Conservation (phyloP, 2,113 vertebrate species). For the Solea senegalensis region DNA sequence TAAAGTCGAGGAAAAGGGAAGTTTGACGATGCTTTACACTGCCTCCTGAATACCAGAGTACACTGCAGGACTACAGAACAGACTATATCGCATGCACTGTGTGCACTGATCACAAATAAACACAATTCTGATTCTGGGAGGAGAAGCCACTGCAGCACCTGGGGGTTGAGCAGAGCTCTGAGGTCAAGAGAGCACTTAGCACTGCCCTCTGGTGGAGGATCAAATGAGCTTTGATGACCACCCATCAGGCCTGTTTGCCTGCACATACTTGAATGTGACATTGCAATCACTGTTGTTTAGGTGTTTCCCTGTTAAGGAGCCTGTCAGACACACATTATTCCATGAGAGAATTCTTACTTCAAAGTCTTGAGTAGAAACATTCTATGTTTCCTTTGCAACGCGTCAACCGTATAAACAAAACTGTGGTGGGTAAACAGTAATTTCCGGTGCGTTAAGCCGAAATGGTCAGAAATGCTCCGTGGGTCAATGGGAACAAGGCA, state of each 20-base stretch:
- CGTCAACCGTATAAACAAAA: conserved; percentile 29
- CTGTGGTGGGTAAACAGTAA: conserved; percentile 26
- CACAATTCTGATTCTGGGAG: conserved; percentile 14
- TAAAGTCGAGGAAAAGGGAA: conserved; percentile 14
- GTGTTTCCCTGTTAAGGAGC: background rate
- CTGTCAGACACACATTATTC: conserved; percentile 5
- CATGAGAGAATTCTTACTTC: conserved; percentile 14
- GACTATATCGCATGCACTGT: background rate
- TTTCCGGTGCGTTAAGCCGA: conserved; percentile 14
- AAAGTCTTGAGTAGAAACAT: background rate
- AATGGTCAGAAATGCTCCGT: conserved; percentile 1
- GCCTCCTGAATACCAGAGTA: background rate
- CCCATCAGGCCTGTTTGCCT: conserved; percentile 22
- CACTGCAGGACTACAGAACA: conserved; percentile 14
- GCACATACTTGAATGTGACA: conserved; percentile 12
- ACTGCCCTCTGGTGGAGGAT: conserved; percentile 76
- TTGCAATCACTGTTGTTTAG: conserved; percentile 7
- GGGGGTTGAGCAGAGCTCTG: conserved; percentile 25
- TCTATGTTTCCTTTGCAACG: background rate
- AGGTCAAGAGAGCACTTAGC: conserved; percentile 64
- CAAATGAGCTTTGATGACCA: conserved; percentile 42
- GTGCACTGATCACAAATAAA: background rate
- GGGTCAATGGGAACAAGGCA: conserved; percentile 43
- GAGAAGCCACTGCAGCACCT: conserved; percentile 6
- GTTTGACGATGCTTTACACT: conserved; percentile 24